Evolutionary conservation across 1,140 invertebrate species (phyloP).

Genomic region (Harpegnathos saltator): DNA sequence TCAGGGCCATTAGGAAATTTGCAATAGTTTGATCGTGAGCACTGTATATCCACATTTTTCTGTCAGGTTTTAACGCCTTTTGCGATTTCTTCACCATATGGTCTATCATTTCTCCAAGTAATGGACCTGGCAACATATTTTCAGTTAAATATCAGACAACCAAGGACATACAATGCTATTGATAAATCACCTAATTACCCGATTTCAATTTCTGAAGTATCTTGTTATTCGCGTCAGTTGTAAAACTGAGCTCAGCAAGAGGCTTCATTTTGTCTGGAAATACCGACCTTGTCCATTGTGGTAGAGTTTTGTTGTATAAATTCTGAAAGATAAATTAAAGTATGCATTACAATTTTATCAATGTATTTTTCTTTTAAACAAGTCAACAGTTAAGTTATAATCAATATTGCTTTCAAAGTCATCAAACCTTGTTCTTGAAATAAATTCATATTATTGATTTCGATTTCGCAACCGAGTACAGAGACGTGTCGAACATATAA

Average conservation of each 20-base stretch:
- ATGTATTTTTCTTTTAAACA: slow-evolving; percentile 4
- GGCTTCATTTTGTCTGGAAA: slow-evolving; percentile 87
- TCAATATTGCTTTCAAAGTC: background rate
- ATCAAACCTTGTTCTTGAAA: too few species aligned
- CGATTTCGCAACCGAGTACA: too few species aligned
- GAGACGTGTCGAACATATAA: too few species aligned
- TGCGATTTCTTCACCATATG: slow-evolving; percentile 86
- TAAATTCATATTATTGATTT: too few species aligned
- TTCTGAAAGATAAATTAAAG: slow-evolving; percentile 79
- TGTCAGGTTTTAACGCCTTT: slow-evolving; percentile 83
- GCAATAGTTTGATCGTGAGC: slow-evolving; percentile 94
- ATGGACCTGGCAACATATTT: slow-evolving; percentile 85
- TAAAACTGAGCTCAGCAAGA: slow-evolving; percentile 87
- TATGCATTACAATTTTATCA: slow-evolving; percentile 6
- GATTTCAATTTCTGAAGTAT: slow-evolving; percentile 86
- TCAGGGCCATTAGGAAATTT: slow-evolving; percentile 90
- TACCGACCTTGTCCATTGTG: slow-evolving; percentile 89
- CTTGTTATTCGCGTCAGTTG: slow-evolving; percentile 83
- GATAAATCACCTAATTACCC: slow-evolving; percentile 75
- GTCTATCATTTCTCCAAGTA: slow-evolving; percentile 89
- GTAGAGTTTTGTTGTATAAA: slow-evolving; percentile 90
- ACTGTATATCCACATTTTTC: slow-evolving; percentile 91
- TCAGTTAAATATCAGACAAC: slow-evolving; percentile 43
- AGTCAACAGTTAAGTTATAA: background rate
- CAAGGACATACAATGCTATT: slow-evolving; percentile 10